Base-by-base conservation (phyloP, 2,113 vertebrate genomes). In the Jaculus jaculus region DNA sequence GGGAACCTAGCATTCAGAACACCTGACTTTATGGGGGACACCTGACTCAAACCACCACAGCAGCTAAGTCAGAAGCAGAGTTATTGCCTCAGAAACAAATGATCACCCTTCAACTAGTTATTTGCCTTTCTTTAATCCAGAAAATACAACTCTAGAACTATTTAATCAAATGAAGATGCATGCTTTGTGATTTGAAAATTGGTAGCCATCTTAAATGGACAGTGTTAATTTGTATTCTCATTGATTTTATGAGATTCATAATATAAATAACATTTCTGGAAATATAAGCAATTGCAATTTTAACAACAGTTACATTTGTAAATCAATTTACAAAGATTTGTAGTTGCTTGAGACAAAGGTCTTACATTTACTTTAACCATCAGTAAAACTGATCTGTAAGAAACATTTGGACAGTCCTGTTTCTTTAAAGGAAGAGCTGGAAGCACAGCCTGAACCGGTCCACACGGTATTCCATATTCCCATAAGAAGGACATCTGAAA, bases 151-250 rank as follows among this genome's bases (percentile, higher is more conserved):
- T 42, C 42, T 51, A 79, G 65, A 90, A 83, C 86, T 72, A 21
- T 24, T 91, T 90, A 79, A 90, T 96, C 90, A 94, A 92, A 94
- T 80, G 66, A 95, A 94, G 83, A 95, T 39, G 92, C 74, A 73
- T 63, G 66, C 84, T 80, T 92, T 93, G 74, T 66, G 92, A 21
- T 96, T 89, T 83, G 68, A 84, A 94, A 96, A 84, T 37, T 77
- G 82, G 66, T 88, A 88, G 13, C 69, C 87, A 77, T 95, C 60
- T 93, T 90, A 90, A 96, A 90, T 68, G 74, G 65, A 89, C 88
- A 92, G 75, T 91, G 92, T 90, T 93, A 92, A 90, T 95, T 96
- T 93, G 82, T 80, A 93, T 90, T 83, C 85, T 88, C 85, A 96
- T 93, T 86, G 97, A 96, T 96, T 96, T 95, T 93, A 65, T 90